Percentiles rank a stretch among this genome's conserved stretches.
Conservation (phyloP, 1,140 invertebrate species). For the Drosophila malerkotliana region DNA sequence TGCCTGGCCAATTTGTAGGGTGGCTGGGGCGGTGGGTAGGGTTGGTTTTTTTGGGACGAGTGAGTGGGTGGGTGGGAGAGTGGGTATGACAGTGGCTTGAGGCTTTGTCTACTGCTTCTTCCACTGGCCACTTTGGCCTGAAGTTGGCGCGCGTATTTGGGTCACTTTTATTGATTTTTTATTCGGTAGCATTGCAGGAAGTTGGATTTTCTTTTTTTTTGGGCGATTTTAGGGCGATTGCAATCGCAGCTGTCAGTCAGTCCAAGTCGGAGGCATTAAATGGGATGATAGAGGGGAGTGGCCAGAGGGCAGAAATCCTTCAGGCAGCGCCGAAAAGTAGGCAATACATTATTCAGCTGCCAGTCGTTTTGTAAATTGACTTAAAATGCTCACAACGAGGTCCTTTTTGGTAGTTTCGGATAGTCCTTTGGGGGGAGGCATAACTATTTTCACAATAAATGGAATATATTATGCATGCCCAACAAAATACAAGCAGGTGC, state of each 20-base stretch:
- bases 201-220: slow-evolving; percentile 6
- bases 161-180: slow-evolving; percentile 76
- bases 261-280: slow-evolving; percentile 11
- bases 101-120: slow-evolving; percentile 19
- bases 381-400: slow-evolving; percentile 67
- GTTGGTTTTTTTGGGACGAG: not conserved
- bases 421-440: slow-evolving; percentile 13
- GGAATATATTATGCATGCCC: slow-evolving; percentile 26
- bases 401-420: slow-evolving; percentile 37
- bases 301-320: not conserved
- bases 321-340: slow-evolving; percentile 37
- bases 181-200: slow-evolving; percentile 34
- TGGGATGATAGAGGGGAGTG: not conserved
- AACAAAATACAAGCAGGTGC: slow-evolving; percentile 31
- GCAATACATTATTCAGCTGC: slow-evolving; percentile 67
- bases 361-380: slow-evolving; percentile 69
- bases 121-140: slow-evolving; percentile 39
- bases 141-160: slow-evolving; percentile 78
- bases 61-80: not conserved
- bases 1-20: slow-evolving; percentile 40
- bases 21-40: slow-evolving; percentile 1
- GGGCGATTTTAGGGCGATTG: slow-evolving; percentile 42
- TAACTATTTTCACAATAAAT: slow-evolving; percentile 66
- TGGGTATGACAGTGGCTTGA: slow-evolving; percentile 30
- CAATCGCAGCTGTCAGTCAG: slow-evolving; percentile 62